Base-by-base conservation (phyloP, 2,888 invertebrate species). In the Unio delphinus region DNA sequence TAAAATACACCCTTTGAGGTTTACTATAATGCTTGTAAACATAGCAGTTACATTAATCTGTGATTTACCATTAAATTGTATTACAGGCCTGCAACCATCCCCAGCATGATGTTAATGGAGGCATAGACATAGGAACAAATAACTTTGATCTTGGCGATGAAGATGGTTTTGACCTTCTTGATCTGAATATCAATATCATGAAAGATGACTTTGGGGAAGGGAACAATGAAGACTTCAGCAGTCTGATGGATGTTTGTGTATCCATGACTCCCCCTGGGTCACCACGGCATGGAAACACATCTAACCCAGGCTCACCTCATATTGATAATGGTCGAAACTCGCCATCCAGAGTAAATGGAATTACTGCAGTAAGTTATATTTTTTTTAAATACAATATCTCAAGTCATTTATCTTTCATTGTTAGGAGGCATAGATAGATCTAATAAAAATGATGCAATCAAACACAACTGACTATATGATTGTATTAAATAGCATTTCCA, bases 271-370 rank as follows among this genome's bases (percentile, higher is more conserved):
- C 76, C 55, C 78, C 76, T 61, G 81, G 72, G 65, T 80, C 72
- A 23, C 78, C 72, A 34, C 65, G 65, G 63, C 73, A 66, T 55
- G 75, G 74, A 59, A 74, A 74, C 56, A 70, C 75, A 26, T 80
- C 80, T 6, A 80, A 84, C 59, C 83, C 85, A 17, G 83, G 82
- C 11, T 86, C 87, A 6, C 86, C 85, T 20, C 75, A 75, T 17
- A 68, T 79, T 64, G 80, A 83, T 23, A 67, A 77, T 18, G 78
- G 83, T n/a, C 78, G 80, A 60, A 76, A 78, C 64, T 82, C 82
- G n/a, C 82, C 83, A 20, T 81, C 77, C 30, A 82, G 76, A 66
- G 65, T 80, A 66, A 80, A 81, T 74, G 84, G 83, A 61, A 78
- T 75, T 54, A 80, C 80, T 45, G 72, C 75, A 68, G 82, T 81